These are phyloP conservation scores for Carposina sasakii DNA, from an alignment of 1,140 invertebrate species.

Conservation along the genomic window DNA sequence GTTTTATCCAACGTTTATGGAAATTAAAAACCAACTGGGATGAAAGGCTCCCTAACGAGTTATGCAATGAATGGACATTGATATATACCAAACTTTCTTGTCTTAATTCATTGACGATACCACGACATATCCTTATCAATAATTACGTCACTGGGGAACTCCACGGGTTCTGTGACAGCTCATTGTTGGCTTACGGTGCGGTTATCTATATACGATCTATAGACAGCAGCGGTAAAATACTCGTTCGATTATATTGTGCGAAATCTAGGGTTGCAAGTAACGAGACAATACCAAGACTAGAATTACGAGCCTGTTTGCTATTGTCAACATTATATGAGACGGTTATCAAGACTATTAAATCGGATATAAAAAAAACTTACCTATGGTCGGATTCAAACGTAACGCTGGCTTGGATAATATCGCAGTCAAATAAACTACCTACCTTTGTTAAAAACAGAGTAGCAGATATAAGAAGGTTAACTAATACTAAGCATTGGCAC, in stretches of 20 bases:
- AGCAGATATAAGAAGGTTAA: neutral
- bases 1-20: neutral
- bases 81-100: neutral
- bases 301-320: neutral
- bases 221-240: neutral
- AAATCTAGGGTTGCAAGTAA: neutral
- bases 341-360: neutral
- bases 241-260: neutral
- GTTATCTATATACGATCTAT: neutral
- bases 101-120: neutral
- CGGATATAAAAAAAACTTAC: neutral
- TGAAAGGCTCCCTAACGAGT: neutral
- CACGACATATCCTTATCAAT: neutral
- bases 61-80: neutral
- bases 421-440: neutral
- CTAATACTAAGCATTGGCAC: neutral
- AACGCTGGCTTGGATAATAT: neutral
- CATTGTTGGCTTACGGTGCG: neutral
- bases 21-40: neutral
- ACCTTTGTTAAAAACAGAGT: neutral
- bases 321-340: neutral
- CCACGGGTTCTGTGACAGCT: neutral
- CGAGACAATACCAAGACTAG: constrained; percentile 1
- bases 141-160: neutral
- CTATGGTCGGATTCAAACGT: neutral